phyloP scores from a whole-genome alignment of 2,113 vertebrate genomes.

The Passer montanus region DNA sequence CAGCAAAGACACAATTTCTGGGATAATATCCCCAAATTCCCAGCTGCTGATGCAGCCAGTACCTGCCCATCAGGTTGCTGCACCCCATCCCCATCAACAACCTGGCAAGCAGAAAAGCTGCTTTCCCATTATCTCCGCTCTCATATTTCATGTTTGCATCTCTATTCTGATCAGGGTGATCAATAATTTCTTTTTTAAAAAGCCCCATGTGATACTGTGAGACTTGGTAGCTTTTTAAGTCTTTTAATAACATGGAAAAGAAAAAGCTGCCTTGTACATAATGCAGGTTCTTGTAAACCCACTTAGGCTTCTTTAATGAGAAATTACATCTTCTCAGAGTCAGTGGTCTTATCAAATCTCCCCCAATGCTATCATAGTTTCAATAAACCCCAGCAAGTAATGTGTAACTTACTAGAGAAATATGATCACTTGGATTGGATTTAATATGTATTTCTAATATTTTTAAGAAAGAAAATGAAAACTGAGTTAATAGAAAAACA shows the following conservation, averaged over 20 bases:
- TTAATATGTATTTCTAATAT: conserved; percentile 3
- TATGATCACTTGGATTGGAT: neutral
- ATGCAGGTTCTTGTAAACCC: neutral
- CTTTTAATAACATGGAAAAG: conserved; percentile 1
- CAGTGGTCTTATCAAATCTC: neutral
- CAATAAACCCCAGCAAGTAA: conserved; percentile 28
- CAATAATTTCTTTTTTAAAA: neutral
- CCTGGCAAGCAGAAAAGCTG: neutral
- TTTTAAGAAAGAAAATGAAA: conserved; percentile 29
- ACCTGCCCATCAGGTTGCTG: neutral
- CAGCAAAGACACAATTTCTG: neutral
- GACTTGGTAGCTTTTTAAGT: neutral
- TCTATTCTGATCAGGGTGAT: neutral
- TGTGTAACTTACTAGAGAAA: conserved; percentile 59
- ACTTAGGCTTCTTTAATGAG: neutral
- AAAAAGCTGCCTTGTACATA: neutral
- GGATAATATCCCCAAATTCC: neutral
- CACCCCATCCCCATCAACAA: neutral
- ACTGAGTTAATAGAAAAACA: conserved; percentile 29
- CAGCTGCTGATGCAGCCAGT: neutral
- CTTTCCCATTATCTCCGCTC: neutral
- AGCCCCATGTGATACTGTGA: neutral
- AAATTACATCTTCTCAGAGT: conserved; percentile 6
- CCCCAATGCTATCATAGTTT: conserved; percentile 23
- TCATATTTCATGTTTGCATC: neutral